Conservation (phyloP, 2,797 vertebrate genomes). For the Takifugu ocellatus region DNA sequence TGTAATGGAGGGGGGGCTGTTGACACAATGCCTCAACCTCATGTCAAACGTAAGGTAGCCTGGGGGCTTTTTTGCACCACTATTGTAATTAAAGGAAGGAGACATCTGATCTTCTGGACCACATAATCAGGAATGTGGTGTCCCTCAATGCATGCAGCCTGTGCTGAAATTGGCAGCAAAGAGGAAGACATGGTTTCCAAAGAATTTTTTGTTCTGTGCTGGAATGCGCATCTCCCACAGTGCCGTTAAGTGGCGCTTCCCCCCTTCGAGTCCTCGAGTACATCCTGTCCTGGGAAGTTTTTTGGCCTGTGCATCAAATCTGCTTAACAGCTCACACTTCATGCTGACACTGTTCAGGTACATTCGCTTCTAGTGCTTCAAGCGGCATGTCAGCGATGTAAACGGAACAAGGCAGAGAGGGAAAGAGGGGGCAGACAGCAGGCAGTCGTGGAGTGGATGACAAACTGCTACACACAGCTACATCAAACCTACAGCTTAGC, state of each 20-base stretch:
- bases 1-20: slow-evolving; percentile 26
- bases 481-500: slow-evolving; percentile 1
- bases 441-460: slow-evolving; percentile 7
- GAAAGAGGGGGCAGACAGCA: slow-evolving; percentile 1
- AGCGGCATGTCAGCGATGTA: slow-evolving; percentile 7
- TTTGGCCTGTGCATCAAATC: slow-evolving; percentile 22
- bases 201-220: slow-evolving; percentile 8
- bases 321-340: slow-evolving; percentile 23
- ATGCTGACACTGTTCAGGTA: slow-evolving; percentile 24
- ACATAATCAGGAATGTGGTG: neutral
- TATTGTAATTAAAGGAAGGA: neutral
- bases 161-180: neutral
- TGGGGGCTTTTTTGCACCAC: slow-evolving; percentile 12
- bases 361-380: slow-evolving; percentile 10
- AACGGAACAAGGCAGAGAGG: slow-evolving; percentile 7
- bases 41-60: slow-evolving; percentile 10
- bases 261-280: slow-evolving; percentile 23
- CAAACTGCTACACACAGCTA: slow-evolving; percentile 3
- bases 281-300: slow-evolving; percentile 22
- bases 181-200: neutral
- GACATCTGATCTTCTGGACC: neutral
- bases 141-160: neutral
- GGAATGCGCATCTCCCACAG: slow-evolving; percentile 13
- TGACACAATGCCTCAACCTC: slow-evolving; percentile 29
- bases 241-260: slow-evolving; percentile 13